Base-by-base conservation (phyloP, 2,888 invertebrate genomes). In the Luffia ferchaultella region DNA sequence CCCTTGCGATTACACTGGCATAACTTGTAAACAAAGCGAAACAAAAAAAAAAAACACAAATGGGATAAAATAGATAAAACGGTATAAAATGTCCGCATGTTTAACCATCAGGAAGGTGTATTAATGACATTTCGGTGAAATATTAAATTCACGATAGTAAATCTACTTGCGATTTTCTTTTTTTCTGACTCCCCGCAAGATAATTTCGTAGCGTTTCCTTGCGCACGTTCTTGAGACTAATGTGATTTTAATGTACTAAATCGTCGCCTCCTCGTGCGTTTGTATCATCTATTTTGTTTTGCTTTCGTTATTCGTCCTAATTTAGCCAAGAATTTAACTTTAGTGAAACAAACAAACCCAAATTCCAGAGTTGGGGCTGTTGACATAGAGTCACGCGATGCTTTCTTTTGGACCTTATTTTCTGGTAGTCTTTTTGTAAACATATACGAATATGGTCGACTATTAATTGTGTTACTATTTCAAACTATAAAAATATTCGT, bases 231-330 rank as follows among this genome's bases (percentile, higher is more conserved):
- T 69, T 44, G 62, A 58, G 72, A 74, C 82, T 83, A 83, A 83
- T 83, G 83, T 82, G 77, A 80, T 79, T 83, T 82, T 83, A 82
- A 83, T 83, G 82, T 79, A 76, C 61, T 61, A 63, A 74, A 76
- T 75, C 69, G 73, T 71, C 68, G 56, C 62, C 60, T 68, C 70
- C 65, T 70, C 71, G 66, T 76, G 73, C 73, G 68, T 76, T 74
- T 65, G 65, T 67, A 58, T 68, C 70, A 68, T 74, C 68, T 71
- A 65, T 68, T 73, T 68, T 62, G 62, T 63, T 64, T 46, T 46
- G 16, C 18, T 49, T 42, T 16, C 17, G 20, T 42, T 42, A 16
- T 42, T 19, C 48, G 7, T 18, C 2, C 48, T 48, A 48, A 48
- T 48, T 30, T 30, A 30, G 30, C 30, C 30, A 12, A 30, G 30